These are phyloP conservation scores for Neosilurus hyrtlii DNA, from an alignment of 2,797 vertebrate species.

Conservation along the genomic window DNA sequence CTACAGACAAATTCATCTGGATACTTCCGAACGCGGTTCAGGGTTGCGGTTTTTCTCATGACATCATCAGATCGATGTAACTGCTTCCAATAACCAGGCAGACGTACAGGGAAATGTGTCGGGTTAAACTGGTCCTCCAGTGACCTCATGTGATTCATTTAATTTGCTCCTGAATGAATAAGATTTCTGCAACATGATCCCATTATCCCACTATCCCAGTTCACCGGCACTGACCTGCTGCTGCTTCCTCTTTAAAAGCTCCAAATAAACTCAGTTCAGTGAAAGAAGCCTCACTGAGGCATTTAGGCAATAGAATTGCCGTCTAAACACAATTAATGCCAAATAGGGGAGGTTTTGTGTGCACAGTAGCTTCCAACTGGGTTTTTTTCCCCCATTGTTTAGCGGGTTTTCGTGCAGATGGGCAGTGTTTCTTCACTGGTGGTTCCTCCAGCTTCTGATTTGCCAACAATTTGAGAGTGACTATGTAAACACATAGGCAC, in stretches of 20 bases:
- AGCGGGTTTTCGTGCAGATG: no score
- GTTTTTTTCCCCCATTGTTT: no score
- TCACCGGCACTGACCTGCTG: slow-evolving; percentile 53
- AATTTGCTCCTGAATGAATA: slow-evolving; percentile 12
- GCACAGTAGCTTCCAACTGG: no score
- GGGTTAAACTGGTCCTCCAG: neutral
- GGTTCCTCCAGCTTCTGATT: no score
- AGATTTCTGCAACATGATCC: slow-evolving; percentile 18
- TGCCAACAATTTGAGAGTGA: no score
- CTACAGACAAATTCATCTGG: neutral
- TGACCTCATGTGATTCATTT: slow-evolving; percentile 28
- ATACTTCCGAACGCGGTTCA: neutral
- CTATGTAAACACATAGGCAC: no score
- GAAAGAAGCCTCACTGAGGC: neutral
- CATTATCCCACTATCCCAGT: slow-evolving; percentile 38
- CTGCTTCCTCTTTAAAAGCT: slow-evolving; percentile 25
- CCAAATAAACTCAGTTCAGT: neutral
- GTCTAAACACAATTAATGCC: no score
- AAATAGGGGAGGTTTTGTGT: no score
- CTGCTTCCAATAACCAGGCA: neutral
- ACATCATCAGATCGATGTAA: neutral
- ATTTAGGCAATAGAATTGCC: no score
- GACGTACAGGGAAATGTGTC: no score
- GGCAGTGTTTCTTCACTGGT: no score
- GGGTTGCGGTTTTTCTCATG: neutral